phyloP scores from a whole-genome alignment of 92 coral and sea anemone species.

The Palythoa heliodiscus region DNA sequence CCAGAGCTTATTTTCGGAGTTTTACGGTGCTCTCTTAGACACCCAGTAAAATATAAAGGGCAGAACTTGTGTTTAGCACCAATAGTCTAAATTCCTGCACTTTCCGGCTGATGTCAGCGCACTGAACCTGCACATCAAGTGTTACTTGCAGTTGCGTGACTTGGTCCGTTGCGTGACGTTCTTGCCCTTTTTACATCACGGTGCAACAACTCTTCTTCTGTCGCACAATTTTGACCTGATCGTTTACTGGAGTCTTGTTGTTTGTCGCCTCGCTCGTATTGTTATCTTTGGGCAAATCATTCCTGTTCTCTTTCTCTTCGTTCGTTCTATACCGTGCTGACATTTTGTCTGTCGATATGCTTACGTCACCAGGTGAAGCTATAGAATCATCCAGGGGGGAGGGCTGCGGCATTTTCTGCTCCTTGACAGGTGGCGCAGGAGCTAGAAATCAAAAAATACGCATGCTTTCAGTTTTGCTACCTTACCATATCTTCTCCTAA shows the following conservation, averaged over 20 bases:
- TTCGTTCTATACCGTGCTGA: conserved; percentile 45
- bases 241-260: conserved; percentile 30
- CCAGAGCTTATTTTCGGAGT: too few species aligned
- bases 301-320: conserved; percentile 22
- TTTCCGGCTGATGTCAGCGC: not conserved
- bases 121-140: not conserved
- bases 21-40: not conserved
- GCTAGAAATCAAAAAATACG: not conserved
- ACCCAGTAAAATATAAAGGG: not conserved
- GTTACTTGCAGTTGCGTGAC: not conserved
- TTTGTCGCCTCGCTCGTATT: conserved; percentile 10
- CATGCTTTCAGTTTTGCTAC: not conserved
- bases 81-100: not conserved
- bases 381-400: conserved; percentile 41
- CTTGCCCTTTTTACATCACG: conserved; percentile 58
- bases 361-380: conserved; percentile 62
- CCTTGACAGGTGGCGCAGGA: conserved; percentile 27
- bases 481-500: not conserved
- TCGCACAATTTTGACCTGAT: conserved; percentile 40
- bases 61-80: not conserved
- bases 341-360: conserved; percentile 61
- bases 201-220: conserved; percentile 86
- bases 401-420: conserved; percentile 18
- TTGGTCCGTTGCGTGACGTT: not conserved
- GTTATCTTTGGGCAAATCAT: conserved; percentile 21